phyloP scores from a whole-genome alignment of 2,113 vertebrate genomes.

The Polyodon spathula region DNA sequence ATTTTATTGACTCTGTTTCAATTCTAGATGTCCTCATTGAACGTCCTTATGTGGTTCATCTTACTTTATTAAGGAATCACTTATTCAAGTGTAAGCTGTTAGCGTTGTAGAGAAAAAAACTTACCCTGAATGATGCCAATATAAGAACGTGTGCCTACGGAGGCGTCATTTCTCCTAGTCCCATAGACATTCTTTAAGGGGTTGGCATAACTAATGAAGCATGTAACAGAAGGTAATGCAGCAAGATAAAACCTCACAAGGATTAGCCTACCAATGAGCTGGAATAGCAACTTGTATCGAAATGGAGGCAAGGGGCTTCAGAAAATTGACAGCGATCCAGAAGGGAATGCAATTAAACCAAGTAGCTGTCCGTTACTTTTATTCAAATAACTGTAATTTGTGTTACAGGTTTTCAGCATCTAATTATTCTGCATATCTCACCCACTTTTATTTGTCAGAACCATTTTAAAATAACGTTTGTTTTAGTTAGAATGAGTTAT shows the following conservation, averaged over 20 bases:
- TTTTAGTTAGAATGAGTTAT: too few species aligned
- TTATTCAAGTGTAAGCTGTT: not conserved
- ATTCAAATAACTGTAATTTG: too few species aligned
- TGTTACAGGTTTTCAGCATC: too few species aligned
- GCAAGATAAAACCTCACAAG: slow-evolving; percentile 21
- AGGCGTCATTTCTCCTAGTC: slow-evolving; percentile 18
- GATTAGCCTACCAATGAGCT: slow-evolving; percentile 9
- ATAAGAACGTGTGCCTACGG: not conserved
- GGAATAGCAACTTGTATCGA: too few species aligned
- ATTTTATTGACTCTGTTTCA: not conserved
- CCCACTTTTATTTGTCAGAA: too few species aligned
- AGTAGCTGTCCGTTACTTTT: too few species aligned
- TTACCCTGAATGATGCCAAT: not conserved
- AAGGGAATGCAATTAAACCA: too few species aligned
- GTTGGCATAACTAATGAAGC: slow-evolving; percentile 8
- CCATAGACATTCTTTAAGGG: not conserved
- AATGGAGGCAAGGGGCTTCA: too few species aligned
- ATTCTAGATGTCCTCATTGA: not conserved
- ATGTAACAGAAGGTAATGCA: slow-evolving; percentile 25
- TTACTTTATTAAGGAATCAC: not conserved
- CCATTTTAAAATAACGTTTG: too few species aligned
- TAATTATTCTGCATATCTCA: too few species aligned
- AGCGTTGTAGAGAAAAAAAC: not conserved
- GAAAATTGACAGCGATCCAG: too few species aligned
- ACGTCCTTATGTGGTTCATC: not conserved